Base-by-base conservation (phyloP, 2,797 vertebrate species). In the Linurgus olivaceus region DNA sequence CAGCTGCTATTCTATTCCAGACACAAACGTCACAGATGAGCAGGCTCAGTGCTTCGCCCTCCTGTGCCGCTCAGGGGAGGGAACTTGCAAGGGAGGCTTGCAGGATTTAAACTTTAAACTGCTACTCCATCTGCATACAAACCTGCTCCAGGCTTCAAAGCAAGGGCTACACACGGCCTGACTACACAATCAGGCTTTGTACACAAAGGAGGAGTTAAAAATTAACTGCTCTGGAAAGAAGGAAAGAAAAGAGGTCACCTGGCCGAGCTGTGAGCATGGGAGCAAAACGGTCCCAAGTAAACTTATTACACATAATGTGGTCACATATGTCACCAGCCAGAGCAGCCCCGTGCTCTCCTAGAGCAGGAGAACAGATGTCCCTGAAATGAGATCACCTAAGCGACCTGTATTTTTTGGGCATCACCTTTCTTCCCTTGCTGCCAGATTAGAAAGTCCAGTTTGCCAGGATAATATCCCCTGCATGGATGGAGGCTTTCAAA, bases 371-470 rank as follows among this genome's bases (percentile, higher is more conserved):
- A 70, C 79, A 93, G 87, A 94, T 73, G 66, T 86, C 73, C 54
- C 87, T 52, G 82, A 95, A 93, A 95, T 71, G n/a, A 65, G 80
- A 81, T 91, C 89, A 95, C 85, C 91, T 88, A 88, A 95, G 79
- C 5, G 3, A 51, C 85, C 93, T 96, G 87, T 96, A 54, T 87
- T 89, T 94, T 97, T 84, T 40, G 59, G 93, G 86, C 91, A 95
- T 96, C 96, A 96, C 89, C 81, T 97, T 98, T 95, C 70, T 61
- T 79, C 96, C 80, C 86, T 96, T 96, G 79, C 92, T 97, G 95
- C 92, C 96, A 95, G 94, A 97, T 97, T 96, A 96, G 89, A 97
- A 97, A 97, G 97, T 97, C 94, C 96, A 95, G 85, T 97, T 97
- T 97, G 89, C 95, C 95, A 97, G 94, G 86, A 95, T 96, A 97